Percentiles rank a stretch among this genome's conserved stretches.
phyloP scores from a whole-genome alignment of 2,888 invertebrate genomes.

The Hirtodrosophila cameraria region DNA sequence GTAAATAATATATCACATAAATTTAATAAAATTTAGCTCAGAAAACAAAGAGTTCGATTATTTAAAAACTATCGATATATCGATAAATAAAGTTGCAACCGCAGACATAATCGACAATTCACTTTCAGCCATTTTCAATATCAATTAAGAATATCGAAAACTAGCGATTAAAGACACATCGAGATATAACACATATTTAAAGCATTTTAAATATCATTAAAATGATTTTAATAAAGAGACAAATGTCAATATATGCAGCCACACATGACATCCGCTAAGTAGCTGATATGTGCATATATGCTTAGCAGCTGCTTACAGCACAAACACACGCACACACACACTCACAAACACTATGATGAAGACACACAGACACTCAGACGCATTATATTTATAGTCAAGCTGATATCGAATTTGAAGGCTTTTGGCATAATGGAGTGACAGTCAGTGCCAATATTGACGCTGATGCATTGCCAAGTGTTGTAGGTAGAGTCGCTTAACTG shows the following conservation, averaged over 20 bases:
- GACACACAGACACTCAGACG: not conserved
- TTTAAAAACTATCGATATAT: too few relatives aligned
- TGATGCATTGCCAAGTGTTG: conserved; percentile 67
- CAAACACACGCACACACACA: conserved; percentile 7
- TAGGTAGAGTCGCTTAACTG: conserved; percentile 52
- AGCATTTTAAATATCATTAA: not conserved
- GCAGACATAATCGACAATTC: too few relatives aligned
- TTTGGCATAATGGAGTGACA: conserved; percentile 47
- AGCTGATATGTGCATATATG: conserved; percentile 37
- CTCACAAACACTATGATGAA: not conserved
- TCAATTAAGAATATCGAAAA: too few relatives aligned
- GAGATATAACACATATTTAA: not conserved
- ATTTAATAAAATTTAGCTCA: too few relatives aligned
- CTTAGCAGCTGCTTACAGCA: conserved; percentile 38
- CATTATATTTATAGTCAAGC: conserved; percentile 37
- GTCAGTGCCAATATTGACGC: conserved; percentile 69
- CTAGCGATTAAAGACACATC: too few relatives aligned
- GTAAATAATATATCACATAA: too few relatives aligned
- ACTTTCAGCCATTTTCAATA: too few relatives aligned
- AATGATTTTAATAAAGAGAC: not conserved
- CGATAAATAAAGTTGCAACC: too few relatives aligned
- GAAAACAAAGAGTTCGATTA: too few relatives aligned
- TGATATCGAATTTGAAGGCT: conserved; percentile 35
- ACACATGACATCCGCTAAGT: conserved; percentile 32
- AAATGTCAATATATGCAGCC: conserved; percentile 13